Evolutionary conservation across 2,888 invertebrate species (phyloP), one percentile per base, ranked within the genome.

Genomic region (Eristalis pertinax): DNA sequence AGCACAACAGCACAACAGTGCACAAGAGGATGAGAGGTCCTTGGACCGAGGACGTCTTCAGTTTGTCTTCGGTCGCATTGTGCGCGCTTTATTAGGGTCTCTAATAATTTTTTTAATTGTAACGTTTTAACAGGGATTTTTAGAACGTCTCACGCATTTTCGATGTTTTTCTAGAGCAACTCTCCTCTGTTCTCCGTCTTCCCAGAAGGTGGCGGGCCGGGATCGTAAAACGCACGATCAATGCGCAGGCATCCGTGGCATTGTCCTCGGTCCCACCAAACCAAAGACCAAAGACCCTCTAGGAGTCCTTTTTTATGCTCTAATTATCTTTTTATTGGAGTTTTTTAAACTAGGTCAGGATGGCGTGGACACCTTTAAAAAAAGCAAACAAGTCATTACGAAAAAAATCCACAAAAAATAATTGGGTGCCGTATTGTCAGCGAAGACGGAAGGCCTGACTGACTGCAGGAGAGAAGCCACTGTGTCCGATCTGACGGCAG

Each of bases 241-340:
- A 13, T 64, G 56, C 60, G 5, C n/a, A 72, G 38, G 35, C 73
- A 32, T 22, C 43, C 38, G 4, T 62, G 69, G 1, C 56, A 75
- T 86, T 86, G 78, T 86, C 11, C 32, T 35, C 50, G 19, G 50
- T 2, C 19, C 50, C 5, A 5, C 50, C 19, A 8, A 8, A n/a
- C 2, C n/a, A 26, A 5, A 32, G 5, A 32, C 26, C 5, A 19
- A 22, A 1, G 1, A 56, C 69, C 64, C 77, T 77, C 69, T 81
- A 77, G 74, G 85, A 82, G 82, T 82, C 32, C 68, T 78, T 86
- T 86, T 86, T 86, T 86, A 75, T 86, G 78, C 75, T 79, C 86
- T 82, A 86, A 86, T 86, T 86, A 86, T 82, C 82, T 86, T 86
- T 78, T 86, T 86, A 86, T 86, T 82, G 79, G 82, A 82, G 50